A percentile compares a stretch with the other conserved stretches of the same genome.
These are phyloP conservation scores for Eupristina koningsbergeri DNA, from an alignment of 1,140 invertebrate species.

Conservation along the genomic window DNA sequence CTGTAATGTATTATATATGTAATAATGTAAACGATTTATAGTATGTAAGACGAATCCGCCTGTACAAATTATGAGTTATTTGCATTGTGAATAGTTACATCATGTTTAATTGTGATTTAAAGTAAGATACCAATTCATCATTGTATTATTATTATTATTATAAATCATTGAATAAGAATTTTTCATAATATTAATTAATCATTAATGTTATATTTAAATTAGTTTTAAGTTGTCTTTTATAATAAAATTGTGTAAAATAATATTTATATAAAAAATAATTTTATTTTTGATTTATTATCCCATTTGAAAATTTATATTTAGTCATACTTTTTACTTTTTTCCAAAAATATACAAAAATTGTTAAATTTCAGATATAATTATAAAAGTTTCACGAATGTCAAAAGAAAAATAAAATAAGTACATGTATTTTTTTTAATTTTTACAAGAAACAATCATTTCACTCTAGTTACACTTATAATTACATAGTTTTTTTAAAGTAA, in stretches of 20 bases:
- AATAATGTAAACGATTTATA: conserved; percentile 45
- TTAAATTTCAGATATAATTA: not conserved
- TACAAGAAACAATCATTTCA: not conserved
- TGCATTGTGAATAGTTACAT: conserved; percentile 13
- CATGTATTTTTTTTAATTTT: not conserved
- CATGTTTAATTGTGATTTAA: conserved; percentile 37
- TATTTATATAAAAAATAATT: conserved; percentile 32
- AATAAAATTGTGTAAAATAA: conserved; percentile 48
- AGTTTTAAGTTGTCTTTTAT: conserved; percentile 31
- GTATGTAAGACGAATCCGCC: conserved; percentile 24
- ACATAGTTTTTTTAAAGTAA: not conserved
- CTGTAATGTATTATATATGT: conserved; percentile 46
- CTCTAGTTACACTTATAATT: not conserved
- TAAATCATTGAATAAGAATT: conserved; percentile 19
- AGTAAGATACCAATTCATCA: conserved; percentile 17
- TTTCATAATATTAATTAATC: conserved; percentile 20
- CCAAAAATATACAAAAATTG: not conserved
- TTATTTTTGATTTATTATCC: not conserved
- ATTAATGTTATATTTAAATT: conserved; percentile 27
- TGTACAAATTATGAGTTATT: conserved; percentile 50
- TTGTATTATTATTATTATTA: conserved; percentile 31
- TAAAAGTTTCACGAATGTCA: not conserved
- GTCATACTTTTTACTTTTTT: not conserved
- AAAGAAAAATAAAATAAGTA: not conserved
- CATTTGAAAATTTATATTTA: not conserved